A percentile compares a stretch with the other conserved stretches of the same genome.
These are phyloP conservation scores for Ochropleura leucogaster DNA, from an alignment of 2,888 invertebrate genomes.

Conservation along the genomic window DNA sequence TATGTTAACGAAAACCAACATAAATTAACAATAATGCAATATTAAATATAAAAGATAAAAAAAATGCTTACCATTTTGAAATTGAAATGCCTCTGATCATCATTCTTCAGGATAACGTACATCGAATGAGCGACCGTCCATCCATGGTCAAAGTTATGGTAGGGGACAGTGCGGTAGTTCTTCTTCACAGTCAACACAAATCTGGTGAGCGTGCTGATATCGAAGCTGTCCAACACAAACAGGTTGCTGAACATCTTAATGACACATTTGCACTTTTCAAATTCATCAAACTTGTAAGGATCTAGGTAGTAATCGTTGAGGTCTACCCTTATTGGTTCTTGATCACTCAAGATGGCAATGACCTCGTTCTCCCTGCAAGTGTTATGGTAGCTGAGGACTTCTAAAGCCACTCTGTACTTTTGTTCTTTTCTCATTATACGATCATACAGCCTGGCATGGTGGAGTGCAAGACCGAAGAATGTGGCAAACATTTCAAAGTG, in stretches of 20 bases:
- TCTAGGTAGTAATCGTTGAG: slow-evolving; percentile 93
- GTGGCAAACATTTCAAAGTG: slow-evolving; percentile 96
- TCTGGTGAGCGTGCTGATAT: slow-evolving; percentile 92
- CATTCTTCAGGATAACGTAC: slow-evolving; percentile 93
- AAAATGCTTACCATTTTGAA: slow-evolving; percentile 75
- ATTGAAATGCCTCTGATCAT: slow-evolving; percentile 71
- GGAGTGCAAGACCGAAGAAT: slow-evolving; percentile 96
- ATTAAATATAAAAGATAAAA: too few relatives aligned
- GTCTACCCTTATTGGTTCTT: slow-evolving; percentile 68
- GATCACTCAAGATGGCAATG: slow-evolving; percentile 71
- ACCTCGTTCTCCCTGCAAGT: slow-evolving; percentile 94
- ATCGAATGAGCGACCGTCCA: slow-evolving; percentile 96
- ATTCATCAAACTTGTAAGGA: slow-evolving; percentile 92
- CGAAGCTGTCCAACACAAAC: slow-evolving; percentile 92
- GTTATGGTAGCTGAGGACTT: slow-evolving; percentile 96
- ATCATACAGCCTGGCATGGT: slow-evolving; percentile 96
- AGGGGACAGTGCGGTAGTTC: slow-evolving; percentile 95
- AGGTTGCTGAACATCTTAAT: slow-evolving; percentile 94
- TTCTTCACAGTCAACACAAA: slow-evolving; percentile 96
- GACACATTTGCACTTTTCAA: slow-evolving; percentile 93
- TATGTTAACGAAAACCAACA: background rate
- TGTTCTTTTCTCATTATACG: slow-evolving; percentile 95
- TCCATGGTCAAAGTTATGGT: slow-evolving; percentile 97
- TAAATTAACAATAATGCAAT: background rate
- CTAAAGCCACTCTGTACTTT: slow-evolving; percentile 95